Percentiles rank a stretch among this genome's conserved stretches.
These are phyloP conservation scores for Morinoia aosen DNA, from an alignment of 2,888 invertebrate genomes.

Conservation along the genomic window DNA sequence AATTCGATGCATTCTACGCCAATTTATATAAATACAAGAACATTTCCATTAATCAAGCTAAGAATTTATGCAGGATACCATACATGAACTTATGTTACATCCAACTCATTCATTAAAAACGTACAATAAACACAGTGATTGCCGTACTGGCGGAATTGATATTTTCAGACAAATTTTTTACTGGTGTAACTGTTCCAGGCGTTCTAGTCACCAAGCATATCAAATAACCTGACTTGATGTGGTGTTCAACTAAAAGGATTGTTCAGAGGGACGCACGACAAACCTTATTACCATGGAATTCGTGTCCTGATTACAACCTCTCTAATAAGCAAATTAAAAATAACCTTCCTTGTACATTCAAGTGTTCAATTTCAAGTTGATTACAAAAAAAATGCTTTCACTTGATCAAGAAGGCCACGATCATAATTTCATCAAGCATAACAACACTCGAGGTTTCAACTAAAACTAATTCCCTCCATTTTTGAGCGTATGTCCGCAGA, in stretches of 20 bases:
- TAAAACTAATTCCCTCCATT: background rate
- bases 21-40: background rate
- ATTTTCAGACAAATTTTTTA: background rate
- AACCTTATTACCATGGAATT: background rate
- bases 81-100: background rate
- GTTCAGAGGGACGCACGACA: background rate
- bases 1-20: background rate
- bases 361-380: background rate
- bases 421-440: background rate
- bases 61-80: background rate
- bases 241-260: background rate
- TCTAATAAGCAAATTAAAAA: too few relatives aligned
- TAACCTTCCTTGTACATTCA: background rate
- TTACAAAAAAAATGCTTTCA: background rate
- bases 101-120: background rate
- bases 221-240: background rate
- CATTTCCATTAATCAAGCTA: background rate
- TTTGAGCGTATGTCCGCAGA: background rate
- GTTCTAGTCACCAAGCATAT: background rate
- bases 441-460: background rate
- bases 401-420: background rate
- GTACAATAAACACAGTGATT: background rate
- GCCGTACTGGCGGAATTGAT: background rate
- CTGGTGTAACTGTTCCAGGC: background rate
- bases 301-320: background rate